These are phyloP conservation scores for Procavia capensis DNA, from an alignment of 2,113 vertebrate species.

Conservation along the genomic window DNA sequence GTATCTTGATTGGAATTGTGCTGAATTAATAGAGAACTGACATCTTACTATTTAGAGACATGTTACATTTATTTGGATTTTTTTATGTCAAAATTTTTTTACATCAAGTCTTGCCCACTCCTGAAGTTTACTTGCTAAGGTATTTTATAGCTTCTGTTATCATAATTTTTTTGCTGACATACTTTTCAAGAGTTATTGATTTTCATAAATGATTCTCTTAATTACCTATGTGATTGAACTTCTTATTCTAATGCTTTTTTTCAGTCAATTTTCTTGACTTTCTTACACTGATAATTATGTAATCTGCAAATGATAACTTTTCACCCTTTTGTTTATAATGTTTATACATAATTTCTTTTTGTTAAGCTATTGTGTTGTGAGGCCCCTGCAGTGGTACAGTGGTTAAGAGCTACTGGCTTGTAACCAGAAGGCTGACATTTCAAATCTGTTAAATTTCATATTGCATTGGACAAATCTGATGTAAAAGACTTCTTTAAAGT, in stretches of 20 bases:
- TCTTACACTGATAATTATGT: background rate
- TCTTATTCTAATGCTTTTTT: background rate
- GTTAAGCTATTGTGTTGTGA: background rate
- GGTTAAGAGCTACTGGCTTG: no score
- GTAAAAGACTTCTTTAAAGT: no score
- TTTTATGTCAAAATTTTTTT: constrained; percentile 17
- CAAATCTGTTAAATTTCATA: no score
- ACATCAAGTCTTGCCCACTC: constrained; percentile 20
- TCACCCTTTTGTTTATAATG: background rate
- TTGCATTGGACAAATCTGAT: no score
- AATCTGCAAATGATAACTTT: background rate
- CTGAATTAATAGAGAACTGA: background rate
- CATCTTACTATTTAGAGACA: constrained; percentile 1
- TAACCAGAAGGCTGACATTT: no score
- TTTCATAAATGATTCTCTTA: constrained; percentile 31
- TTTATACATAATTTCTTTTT: constrained; percentile 17
- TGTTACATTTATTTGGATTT: constrained; percentile 22
- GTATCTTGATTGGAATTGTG: background rate
- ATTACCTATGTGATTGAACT: constrained; percentile 32
- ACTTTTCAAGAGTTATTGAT: constrained; percentile 47
- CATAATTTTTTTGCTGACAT: background rate
- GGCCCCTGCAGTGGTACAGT: no score
- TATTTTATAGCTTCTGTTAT: constrained; percentile 52
- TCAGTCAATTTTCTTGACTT: background rate
- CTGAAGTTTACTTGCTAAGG: constrained; percentile 32